Evolutionary conservation across 2,113 vertebrate genomes (phyloP), one percentile per base, ranked within the genome.

Genomic region (Crotalus viridis): DNA sequence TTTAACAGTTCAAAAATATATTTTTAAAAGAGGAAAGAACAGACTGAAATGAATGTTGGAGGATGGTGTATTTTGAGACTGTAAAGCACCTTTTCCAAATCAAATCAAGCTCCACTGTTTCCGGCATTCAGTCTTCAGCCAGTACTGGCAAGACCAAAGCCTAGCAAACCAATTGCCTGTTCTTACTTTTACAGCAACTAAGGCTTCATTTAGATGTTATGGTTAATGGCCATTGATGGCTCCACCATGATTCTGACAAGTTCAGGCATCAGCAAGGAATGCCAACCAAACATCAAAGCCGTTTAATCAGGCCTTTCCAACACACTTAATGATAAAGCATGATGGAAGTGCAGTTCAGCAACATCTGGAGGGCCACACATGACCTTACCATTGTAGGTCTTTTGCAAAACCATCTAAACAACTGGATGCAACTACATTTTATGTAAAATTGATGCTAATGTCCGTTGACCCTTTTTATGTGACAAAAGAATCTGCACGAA

Each of bases 391-490:
- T 85, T 57, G 15, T 92, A 51, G 56, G 48, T n/a, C 55, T 86
- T 89, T 90, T 59, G 15, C 15, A 33, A 90, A 92, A 51, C n/a
- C 59, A 74, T 69, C 90, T 46, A 39, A 61, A 17, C 22, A 26
- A 86, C 48, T 52, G 26, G 43, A 22, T 21, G 6, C 26, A 8
- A 93, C 13, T 5, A 56, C 51, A 89, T 56, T 26, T 28, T 89
- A 59, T 43, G 33, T 81, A 39, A 81, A 43, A 81, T 81, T 43
- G 74, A 81, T 57, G 33, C 55, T 57, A 89, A 33, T 89, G 56
- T 89, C 19, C 10, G 22, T 89, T 56, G n/a, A 52, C 86, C 57
- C 56, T 94, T 97, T 96, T 96, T 95, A 96, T 95, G 93, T 95
- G 95, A 43, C 51, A 91, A 59, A 59, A 43, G 97, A 95, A 91